Conservation (phyloP, 2,113 vertebrate species). For the Myiagra hebetior region DNA sequence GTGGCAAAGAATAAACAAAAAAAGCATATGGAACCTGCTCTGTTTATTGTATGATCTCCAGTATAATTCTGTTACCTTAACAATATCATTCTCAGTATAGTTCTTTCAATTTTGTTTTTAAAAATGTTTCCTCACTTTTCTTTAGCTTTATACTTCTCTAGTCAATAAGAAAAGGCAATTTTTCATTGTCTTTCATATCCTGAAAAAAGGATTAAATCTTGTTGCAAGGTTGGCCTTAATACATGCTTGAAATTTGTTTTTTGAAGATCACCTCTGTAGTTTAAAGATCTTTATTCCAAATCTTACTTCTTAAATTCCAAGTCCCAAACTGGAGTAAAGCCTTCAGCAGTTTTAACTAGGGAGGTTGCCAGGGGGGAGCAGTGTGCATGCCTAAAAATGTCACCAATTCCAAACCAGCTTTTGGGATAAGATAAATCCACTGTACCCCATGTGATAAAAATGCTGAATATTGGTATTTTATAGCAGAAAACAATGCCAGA, state of each 20-base stretch:
- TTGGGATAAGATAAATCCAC: not conserved
- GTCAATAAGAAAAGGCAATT: not conserved
- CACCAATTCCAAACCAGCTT: not conserved
- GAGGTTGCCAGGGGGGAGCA: not conserved
- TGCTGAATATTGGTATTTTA: not conserved
- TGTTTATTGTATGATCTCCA: not conserved
- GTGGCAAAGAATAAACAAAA: not conserved
- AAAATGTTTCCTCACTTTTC: not conserved
- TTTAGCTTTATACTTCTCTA: not conserved
- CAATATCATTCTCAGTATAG: not conserved
- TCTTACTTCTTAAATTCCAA: not conserved
- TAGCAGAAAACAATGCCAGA: not conserved
- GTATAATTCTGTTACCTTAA: not conserved
- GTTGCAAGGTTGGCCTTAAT: not conserved
- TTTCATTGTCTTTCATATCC: not conserved
- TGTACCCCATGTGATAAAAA: fast-evolving
- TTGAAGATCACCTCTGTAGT: not conserved
- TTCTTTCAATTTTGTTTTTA: not conserved
- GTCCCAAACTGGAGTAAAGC: not conserved
- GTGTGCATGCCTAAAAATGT: not conserved
- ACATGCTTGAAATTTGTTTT: not conserved
- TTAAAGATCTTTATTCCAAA: not conserved
- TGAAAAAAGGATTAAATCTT: not conserved
- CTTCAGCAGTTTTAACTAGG: not conserved
- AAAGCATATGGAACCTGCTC: not conserved